Base-by-base conservation (phyloP, 2,113 vertebrate genomes). In the Passer domesticus region DNA sequence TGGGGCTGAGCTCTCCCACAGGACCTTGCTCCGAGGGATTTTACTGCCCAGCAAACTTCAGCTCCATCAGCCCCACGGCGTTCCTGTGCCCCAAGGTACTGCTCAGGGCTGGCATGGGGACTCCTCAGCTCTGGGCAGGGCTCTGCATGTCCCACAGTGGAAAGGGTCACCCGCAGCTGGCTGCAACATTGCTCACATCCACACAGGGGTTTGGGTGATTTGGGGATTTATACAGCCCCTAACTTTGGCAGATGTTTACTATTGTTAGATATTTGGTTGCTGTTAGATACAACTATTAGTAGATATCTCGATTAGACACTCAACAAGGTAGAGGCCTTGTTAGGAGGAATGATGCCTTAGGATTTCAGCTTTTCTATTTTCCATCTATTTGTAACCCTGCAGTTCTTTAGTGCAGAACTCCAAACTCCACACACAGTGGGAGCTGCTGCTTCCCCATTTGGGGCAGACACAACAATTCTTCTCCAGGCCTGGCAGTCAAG, bases 41-140 rank as follows among this genome's bases (percentile, higher is more conserved):
- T 50, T 98, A 98, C 96, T 99, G 98, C 94, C 98, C 98, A 5
- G 97, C 78, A 31, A 97, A 98, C 88, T 98, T 98, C 95, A 98
- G 97, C 69, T 98, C 98, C 16, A 27, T 97, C 88, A 98, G 97
- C 84, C 98, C 98, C 17, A 95, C 90, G 3, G 96, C 98, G 2
- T 97, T 99, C 50, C 96, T 97, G 59, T 99, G 99, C 96, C 98
- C 99, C 47, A 98, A 99, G 98, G 99, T 99, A 96, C 58, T 52
- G 68, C 68, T 30, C 10, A 13, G 62, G n/a, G 46, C 16, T 4
- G 15, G 31, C 10, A 30, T 41, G 5, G n/a, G 6, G 15, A 23
- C 23, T 1, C 60, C 37, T 13, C 55, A 3, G 53, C 52, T 56
- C 73, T 67, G 59, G 56, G 50, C 20, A n/a, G 8, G 43, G 63